Evolutionary conservation across 2,888 invertebrate species (phyloP), one percentile per base, ranked within the genome.

Genomic region (Odontomyia ornata): DNA sequence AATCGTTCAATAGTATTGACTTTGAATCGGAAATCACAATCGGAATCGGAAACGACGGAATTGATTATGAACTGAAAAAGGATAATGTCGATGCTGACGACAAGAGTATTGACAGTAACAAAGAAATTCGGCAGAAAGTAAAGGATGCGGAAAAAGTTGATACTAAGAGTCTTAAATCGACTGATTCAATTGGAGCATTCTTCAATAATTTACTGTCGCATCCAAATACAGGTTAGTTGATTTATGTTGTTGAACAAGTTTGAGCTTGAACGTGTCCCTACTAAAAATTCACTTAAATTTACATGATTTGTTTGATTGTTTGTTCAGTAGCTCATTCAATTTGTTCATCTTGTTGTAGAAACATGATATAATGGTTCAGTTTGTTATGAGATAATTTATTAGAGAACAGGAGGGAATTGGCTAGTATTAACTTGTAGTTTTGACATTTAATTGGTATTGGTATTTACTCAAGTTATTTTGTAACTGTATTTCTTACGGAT

Each of bases 1-100:
- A 87, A 84, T 87, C 87, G 79, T 85, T 87, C 83, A 86, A 86
- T 82, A 86, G 86, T 82, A 86, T 86, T 82, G 87, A 87, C 83
- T 87, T 86, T 81, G 86, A 86, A 81, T 84, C 87, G 79, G 86
- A 86, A 83, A 85, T 86, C 82, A 84, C 85, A 82, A 85, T 85
- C 80, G 85, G 83, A 64, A 52, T 62, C 75, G 75, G 78, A 76
- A 73, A 75, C 30, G 75, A 77, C 67, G 56, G 28, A 69, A 28
- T 18, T 52, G 18, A 27, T 46, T 15, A 62, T 67, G 46, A 65
- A 57, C 21, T 30, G 25, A 72, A 77, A 76, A 76, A 67, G 77
- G 76, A 77, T 77, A 76, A 76, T 75, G 52, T 64, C 78, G 79
- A 78, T 78, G n/a, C 60, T 77, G 79, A 79, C 23, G 18, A 13